Evolutionary conservation across 1,140 invertebrate genomes (phyloP), one percentile per base, ranked within the genome.

Genomic region (Drosophila micromelanica): DNA sequence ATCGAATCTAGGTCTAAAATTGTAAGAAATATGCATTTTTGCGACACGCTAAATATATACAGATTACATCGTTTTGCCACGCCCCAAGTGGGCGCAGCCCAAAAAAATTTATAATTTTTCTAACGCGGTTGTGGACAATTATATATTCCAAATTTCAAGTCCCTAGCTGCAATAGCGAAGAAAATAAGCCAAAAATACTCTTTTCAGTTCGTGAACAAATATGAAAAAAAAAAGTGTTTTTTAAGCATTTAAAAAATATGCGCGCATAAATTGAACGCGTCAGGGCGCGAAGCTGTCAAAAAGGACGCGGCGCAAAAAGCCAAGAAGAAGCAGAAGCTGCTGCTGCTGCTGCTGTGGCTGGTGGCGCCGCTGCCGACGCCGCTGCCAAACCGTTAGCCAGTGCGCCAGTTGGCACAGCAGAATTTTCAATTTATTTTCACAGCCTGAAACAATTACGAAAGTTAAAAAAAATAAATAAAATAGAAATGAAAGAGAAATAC

Each of bases 381-480:
- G 48, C 17, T 69, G 40, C 27, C 35, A 52, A 40, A 30, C 13
- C 13, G 6, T 32, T 7, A 6, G 5, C 30, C 42, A 15, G 1
- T 52, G 75, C 82, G 78, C 81, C 81, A 81, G 78, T 82, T 86
- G 75, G 78, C 81, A 72, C 62, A 65, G 74, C 79, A 73, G 37
- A 64, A 77, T 73, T 89, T 86, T 87, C 82, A 87, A 87, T 87
- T 87, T 87, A 87, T 89, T 87, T 86, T 87, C 82, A 79, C 82
- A 87, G 82, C 76, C 82, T 87, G 84, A 78, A 87, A 87, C 82
- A 87, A 87, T 87, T 87, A 87, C 76, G 72, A 63, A 12, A 40
- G 46, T 15, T 30, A 13, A 27, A 30, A 56, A 62, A n/a, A 17
- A 17, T 17, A 17, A 17, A 17, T 1, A 17, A 17, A 17, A 17